These are phyloP conservation scores for Sarcophaga peregrina DNA, from an alignment of 1,140 invertebrate species.

Conservation along the genomic window DNA sequence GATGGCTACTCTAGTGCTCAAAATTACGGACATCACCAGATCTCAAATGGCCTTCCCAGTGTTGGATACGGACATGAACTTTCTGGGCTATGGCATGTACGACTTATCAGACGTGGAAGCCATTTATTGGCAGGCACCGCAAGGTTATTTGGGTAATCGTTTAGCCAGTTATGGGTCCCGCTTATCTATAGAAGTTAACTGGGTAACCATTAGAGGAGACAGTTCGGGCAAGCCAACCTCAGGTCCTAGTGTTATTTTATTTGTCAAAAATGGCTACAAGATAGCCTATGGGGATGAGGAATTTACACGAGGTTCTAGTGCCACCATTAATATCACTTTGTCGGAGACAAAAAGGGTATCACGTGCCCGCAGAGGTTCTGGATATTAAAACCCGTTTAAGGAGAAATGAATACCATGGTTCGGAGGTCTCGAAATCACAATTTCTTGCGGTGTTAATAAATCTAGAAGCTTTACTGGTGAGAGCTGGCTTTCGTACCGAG, in stretches of 20 bases:
- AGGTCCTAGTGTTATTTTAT: conserved; percentile 86
- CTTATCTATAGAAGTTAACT: conserved; percentile 81
- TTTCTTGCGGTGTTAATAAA: conserved; percentile 87
- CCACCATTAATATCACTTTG: conserved; percentile 73
- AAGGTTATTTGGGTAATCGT: conserved; percentile 78
- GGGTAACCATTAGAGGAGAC: conserved; percentile 88
- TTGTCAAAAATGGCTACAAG: conserved; percentile 78
- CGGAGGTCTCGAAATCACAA: conserved; percentile 77
- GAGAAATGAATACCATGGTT: conserved; percentile 73
- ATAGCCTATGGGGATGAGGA: conserved; percentile 77
- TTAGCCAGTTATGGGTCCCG: conserved; percentile 86
- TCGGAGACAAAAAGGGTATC: conserved; percentile 81
- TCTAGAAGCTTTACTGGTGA: conserved; percentile 82
- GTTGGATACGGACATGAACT: conserved; percentile 69
- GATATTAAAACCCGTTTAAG: conserved; percentile 71
- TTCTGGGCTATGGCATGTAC: conserved; percentile 72
- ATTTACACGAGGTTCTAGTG: conserved; percentile 63
- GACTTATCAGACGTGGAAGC: conserved; percentile 78
- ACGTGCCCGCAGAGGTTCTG: conserved; percentile 72
- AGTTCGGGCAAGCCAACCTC: conserved; percentile 86
- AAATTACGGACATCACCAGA: conserved; percentile 73
- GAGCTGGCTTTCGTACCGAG: conserved; percentile 93
- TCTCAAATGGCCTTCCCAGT: conserved; percentile 68
- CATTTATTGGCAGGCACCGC: conserved; percentile 91
- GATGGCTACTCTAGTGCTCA: conserved; percentile 75